Conservation (phyloP, 2,113 vertebrate genomes). For the Mus spicilegus region DNA sequence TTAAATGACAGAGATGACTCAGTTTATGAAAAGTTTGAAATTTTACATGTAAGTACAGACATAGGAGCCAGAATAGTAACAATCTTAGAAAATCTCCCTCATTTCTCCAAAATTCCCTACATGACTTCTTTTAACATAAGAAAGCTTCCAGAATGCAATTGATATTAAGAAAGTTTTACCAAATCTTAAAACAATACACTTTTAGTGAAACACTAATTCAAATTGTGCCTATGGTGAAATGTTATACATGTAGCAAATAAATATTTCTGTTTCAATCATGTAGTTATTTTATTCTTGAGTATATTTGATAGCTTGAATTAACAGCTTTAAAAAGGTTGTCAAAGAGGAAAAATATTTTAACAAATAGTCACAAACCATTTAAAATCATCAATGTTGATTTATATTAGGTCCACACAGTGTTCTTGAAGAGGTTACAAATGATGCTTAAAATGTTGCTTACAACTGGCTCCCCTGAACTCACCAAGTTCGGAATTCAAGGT, state of each 20-base stretch:
- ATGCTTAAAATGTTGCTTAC: constrained; percentile 34
- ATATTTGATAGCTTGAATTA: constrained; percentile 60
- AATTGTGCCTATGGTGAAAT: neutral
- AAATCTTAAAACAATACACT: constrained; percentile 9
- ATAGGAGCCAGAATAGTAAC: neutral
- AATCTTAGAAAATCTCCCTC: constrained; percentile 24
- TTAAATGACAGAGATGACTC: neutral
- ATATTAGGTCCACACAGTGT: neutral
- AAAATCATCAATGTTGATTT: constrained; percentile 64
- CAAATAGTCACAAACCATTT: constrained; percentile 44
- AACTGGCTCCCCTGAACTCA: constrained; percentile 19
- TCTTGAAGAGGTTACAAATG: constrained; percentile 20
- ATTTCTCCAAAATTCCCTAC: constrained; percentile 45
- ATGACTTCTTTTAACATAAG: neutral
- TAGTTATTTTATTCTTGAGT: constrained; percentile 36
- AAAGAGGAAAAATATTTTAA: constrained; percentile 43
- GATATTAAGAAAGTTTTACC: constrained; percentile 25
- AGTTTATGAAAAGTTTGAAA: constrained; percentile 28
- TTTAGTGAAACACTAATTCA: constrained; percentile 37
- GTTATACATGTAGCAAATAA: neutral
- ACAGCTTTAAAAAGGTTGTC: constrained; percentile 55
- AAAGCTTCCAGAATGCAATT: neutral
- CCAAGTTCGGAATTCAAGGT: constrained; percentile 25
- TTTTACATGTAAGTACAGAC: constrained; percentile 39
- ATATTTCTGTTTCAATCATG: constrained; percentile 57